These are phyloP conservation scores for Alloplasta piceator DNA, from an alignment of 2,888 invertebrate genomes.

Conservation along the genomic window DNA sequence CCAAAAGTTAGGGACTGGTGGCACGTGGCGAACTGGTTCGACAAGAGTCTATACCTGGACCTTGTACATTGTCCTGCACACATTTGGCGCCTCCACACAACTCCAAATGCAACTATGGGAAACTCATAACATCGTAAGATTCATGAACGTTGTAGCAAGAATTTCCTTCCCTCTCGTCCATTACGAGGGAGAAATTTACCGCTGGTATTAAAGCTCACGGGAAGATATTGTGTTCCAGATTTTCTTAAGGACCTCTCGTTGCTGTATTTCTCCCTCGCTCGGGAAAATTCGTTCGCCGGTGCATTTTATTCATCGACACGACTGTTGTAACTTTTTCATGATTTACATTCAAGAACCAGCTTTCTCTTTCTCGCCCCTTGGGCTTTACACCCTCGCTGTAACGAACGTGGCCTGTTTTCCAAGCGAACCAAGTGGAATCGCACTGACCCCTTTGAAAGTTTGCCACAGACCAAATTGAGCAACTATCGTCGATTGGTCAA, in stretches of 20 bases:
- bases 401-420: too few species aligned
- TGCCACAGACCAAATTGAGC: too few species aligned
- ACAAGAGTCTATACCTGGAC: conserved; percentile 7
- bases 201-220: conserved; percentile 35
- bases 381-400: too few species aligned
- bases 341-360: not conserved
- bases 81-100: not conserved
- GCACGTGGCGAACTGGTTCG: conserved; percentile 21
- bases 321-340: not conserved
- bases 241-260: conserved; percentile 27
- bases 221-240: conserved; percentile 47
- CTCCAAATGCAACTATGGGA: conserved; percentile 30
- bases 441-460: too few species aligned
- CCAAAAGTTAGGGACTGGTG: conserved; percentile 16
- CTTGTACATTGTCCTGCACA: conserved; percentile 8
- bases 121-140: conserved; percentile 43
- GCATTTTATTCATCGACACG: conserved; percentile 10
- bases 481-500: too few species aligned
- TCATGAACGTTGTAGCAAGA: conserved; percentile 9
- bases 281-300: not conserved
- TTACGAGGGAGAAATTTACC: conserved; percentile 39
- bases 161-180: not conserved
- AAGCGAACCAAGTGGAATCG: too few species aligned
- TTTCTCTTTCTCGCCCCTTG: too few species aligned
- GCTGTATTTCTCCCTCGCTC: conserved; percentile 11